These are phyloP conservation scores for Rugalucina vietnamica DNA, from an alignment of 2,888 invertebrate species.

Conservation along the genomic window DNA sequence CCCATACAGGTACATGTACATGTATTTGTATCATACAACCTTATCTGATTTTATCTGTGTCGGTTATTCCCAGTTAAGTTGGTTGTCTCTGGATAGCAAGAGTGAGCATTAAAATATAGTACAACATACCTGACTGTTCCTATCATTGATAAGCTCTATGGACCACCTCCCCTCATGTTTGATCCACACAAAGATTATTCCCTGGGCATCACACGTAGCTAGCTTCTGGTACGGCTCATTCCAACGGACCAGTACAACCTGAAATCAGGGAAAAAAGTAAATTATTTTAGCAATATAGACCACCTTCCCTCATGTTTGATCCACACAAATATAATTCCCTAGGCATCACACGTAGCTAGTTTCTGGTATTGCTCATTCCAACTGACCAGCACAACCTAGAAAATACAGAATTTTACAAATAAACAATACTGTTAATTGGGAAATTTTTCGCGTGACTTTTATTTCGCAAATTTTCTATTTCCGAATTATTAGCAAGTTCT, in stretches of 20 bases:
- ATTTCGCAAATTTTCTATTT: too few relatives aligned
- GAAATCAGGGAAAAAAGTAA: slow-evolving; percentile 27
- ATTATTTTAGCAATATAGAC: slow-evolving; percentile 94
- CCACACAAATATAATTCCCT: slow-evolving; percentile 99
- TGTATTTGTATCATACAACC: too few relatives aligned
- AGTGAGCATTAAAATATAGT: background rate
- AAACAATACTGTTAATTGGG: too few relatives aligned
- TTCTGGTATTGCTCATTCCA: slow-evolving; percentile 99
- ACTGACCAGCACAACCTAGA: slow-evolving; percentile 89
- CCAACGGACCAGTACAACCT: slow-evolving; percentile 93
- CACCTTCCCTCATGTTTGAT: slow-evolving; percentile 98
- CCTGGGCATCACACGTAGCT: slow-evolving; percentile 98
- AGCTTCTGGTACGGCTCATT: slow-evolving; percentile 99
- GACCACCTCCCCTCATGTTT: slow-evolving; percentile 99
- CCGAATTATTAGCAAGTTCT: too few relatives aligned
- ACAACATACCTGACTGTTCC: slow-evolving; percentile 91
- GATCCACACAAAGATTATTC: slow-evolving; percentile 99
- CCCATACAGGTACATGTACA: too few relatives aligned
- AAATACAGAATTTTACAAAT: too few relatives aligned
- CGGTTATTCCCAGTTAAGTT: background rate
- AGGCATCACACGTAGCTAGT: slow-evolving; percentile 97
- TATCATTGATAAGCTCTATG: slow-evolving; percentile 98
- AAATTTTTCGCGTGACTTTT: too few relatives aligned
- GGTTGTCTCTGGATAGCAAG: too few relatives aligned
- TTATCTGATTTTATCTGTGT: too few relatives aligned